phyloP scores from a whole-genome alignment of 2,797 vertebrate species.

The Okamejei kenojei region DNA sequence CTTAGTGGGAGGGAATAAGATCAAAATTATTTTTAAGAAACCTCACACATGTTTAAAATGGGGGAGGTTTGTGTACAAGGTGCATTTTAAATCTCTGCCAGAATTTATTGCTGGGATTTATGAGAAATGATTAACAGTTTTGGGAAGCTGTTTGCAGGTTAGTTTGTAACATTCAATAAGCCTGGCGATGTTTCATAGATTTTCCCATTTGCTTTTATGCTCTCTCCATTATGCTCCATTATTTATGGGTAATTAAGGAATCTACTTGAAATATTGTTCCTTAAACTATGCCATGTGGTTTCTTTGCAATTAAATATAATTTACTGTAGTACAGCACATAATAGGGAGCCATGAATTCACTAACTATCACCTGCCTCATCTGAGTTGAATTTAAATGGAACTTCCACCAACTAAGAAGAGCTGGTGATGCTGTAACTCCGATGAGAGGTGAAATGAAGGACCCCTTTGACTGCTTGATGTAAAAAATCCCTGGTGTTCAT shows the following conservation, averaged over 20 bases:
- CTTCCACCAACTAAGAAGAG: neutral
- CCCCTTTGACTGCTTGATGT: neutral
- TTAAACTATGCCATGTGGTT: slow-evolving; percentile 24
- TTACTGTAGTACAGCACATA: slow-evolving; percentile 1
- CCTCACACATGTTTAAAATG: neutral
- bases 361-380: neutral
- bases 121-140: slow-evolving; percentile 4
- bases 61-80: neutral
- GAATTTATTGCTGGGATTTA: slow-evolving; percentile 13
- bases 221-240: slow-evolving; percentile 32
- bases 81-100: neutral
- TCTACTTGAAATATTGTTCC: slow-evolving; percentile 27
- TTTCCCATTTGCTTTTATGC: slow-evolving; percentile 31
- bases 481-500: neutral
- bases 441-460: neutral
- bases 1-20: neutral
- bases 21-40: neutral
- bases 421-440: neutral
- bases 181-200: slow-evolving; percentile 15
- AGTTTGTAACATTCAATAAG: slow-evolving; percentile 29
- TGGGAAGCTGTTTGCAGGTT: slow-evolving; percentile 6
- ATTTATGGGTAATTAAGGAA: slow-evolving; percentile 35
- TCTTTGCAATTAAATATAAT: slow-evolving; percentile 33
- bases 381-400: neutral
- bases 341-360: slow-evolving; percentile 19